Evolutionary conservation across 2,113 vertebrate genomes (phyloP).

Genomic region (Maylandia zebra): DNA sequence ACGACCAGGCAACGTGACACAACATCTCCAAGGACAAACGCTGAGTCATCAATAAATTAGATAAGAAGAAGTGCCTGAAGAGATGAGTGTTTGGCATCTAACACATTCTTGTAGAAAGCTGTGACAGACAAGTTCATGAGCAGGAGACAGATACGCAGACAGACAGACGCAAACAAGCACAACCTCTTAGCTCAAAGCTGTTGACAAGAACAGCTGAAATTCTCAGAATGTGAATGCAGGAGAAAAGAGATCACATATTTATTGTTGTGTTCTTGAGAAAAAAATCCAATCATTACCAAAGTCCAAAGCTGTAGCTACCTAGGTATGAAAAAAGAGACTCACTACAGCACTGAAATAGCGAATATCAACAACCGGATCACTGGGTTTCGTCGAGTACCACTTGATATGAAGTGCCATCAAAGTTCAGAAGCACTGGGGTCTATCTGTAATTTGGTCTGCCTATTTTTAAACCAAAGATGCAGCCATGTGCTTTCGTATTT

Average conservation of each 20-base stretch:
- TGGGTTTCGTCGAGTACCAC: not conserved
- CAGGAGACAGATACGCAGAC: not conserved
- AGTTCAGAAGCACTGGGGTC: not conserved
- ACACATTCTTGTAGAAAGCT: not conserved
- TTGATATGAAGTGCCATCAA: not conserved
- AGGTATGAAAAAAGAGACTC: not conserved
- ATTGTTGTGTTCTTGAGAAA: not conserved
- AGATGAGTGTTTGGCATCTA: not conserved
- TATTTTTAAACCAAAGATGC: not conserved
- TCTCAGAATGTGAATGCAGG: not conserved
- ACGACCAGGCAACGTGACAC: slow-evolving; percentile 10
- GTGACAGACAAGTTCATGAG: not conserved
- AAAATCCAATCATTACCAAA: not conserved
- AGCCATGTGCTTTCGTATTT: not conserved
- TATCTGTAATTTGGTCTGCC: not conserved
- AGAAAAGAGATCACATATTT: not conserved
- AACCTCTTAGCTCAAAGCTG: not conserved
- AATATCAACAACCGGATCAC: not conserved
- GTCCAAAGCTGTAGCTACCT: not conserved
- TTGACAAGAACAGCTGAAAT: not conserved
- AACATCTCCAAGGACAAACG: slow-evolving; percentile 55
- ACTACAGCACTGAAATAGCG: not conserved
- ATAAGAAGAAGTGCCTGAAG: slow-evolving; percentile 15
- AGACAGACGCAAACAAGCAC: not conserved
- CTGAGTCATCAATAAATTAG: slow-evolving; percentile 40